Evolutionary conservation across 23 tunicate species (phyloP), one percentile per base, ranked within the genome.

Genomic region (Styela clava): DNA sequence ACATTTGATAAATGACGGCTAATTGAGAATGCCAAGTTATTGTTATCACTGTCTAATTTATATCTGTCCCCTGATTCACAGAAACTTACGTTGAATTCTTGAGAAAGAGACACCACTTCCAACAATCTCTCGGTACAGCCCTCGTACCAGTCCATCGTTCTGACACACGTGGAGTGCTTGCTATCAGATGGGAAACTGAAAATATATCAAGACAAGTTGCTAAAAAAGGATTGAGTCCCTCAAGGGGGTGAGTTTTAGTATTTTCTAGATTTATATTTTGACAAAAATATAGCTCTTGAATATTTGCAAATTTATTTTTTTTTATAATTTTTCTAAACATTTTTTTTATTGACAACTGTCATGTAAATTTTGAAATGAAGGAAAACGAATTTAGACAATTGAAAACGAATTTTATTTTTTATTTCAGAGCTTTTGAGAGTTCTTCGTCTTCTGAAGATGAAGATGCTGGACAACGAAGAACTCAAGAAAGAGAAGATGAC

Each of bases 31-130:
- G n/a, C n/a, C n/a, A n/a, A n/a, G n/a, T n/a, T n/a, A n/a, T n/a
- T n/a, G n/a, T n/a, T n/a, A n/a, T n/a, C n/a, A n/a, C n/a, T n/a
- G n/a, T n/a, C n/a, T n/a, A n/a, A n/a, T n/a, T n/a, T n/a, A n/a
- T n/a, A n/a, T n/a, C n/a, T n/a, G n/a, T n/a, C n/a, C n/a, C n/a
- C n/a, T n/a, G n/a, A 44, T 44, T 71, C 1, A 2, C 85, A 91
- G 97, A 83, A 33, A 84, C 86, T 16, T 36, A 73, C 20, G 98
- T 88, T 44, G 98, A 93, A 81, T 93, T 93, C 69, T 52, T 93
- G 7, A 80, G 98, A 22, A 93, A 93, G 86, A 74, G 98, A 24
- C 85, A 93, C 73, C 81, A 88, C 79, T 93, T 93, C 93, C 92
- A 88, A 2, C 93, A 93, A 69, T 93, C 98, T 3, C 89, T 87